Evolutionary conservation across 2,888 invertebrate genomes (phyloP), one percentile per base, ranked within the genome.

Genomic region (Synanthedon tipuliformis): DNA sequence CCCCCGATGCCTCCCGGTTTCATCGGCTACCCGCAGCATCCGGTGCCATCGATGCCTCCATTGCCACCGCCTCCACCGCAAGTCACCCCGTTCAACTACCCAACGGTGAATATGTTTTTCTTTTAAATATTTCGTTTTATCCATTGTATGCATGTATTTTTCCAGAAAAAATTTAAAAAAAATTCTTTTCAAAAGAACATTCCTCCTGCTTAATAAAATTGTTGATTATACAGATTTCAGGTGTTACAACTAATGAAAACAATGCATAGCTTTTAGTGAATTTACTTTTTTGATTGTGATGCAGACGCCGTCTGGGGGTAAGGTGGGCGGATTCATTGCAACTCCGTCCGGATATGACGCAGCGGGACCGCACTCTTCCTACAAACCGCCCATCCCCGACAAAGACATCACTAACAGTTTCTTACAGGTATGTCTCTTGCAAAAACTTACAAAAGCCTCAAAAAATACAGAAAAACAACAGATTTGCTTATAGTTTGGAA

Each of bases 1-100:
- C 89, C 90, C 4, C 93, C 94, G 4, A 91, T 92, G 57, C 93
- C 93, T 40, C 90, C 92, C 53, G 95, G 95, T 1, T 96, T 96
- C 72, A 91, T 94, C 60, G 95, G 94, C 0, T 95, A 90, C 76
- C 95, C 95, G 1, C 90, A 89, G 56, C 89, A 92, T 55, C 94
- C 94, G 1, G 75, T 93, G 64, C 92, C 64, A 8, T 63, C 93
- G 3, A 61, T 66, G 60, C 74, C 79, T 62, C 23, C 4, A 1
- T 58, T 83, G 78, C 85, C 89, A 1, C 65, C 81, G n/a, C 88
- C 89, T 0, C 88, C 88, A 15, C 82, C 79, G 45, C 81, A 67
- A 54, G 88, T 82, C 23, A 66, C 68, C 57, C 91, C 92, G 0
- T 94, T 93, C 66, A 89, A 85, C 66, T 94, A 94, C 79, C 94